Evolutionary conservation across 1,140 invertebrate genomes (phyloP), one percentile per base, ranked within the genome.

Genomic region (Leptinotarsa undecemlineata): DNA sequence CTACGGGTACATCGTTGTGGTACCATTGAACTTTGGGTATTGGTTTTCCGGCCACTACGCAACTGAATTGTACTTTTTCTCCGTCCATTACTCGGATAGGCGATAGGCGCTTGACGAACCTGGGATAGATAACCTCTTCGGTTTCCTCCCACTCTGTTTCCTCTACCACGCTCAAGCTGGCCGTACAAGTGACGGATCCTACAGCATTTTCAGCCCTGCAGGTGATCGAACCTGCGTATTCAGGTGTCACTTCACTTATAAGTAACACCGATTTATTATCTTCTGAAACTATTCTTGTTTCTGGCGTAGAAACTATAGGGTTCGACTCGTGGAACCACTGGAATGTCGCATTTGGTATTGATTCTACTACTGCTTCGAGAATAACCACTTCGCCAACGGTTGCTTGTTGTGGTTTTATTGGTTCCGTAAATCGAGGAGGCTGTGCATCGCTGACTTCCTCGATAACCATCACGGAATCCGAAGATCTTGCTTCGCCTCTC

Each of bases 1-100:
- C 86, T 68, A 96, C 89, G 66, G 89, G 88, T 80, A 90, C 87
- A 19, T 90, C 88, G 80, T 95, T 90, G 80, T 94, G 93, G 81
- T 90, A 92, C 95, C 96, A 98, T 74, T 90, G 87, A 19, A 97
- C 90, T 81, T 90, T 91, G 4, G 95, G 95, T 47, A 88, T 92
- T 17, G 95, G 95, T 84, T 92, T 90, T n/a, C 94, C 95, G 67
- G 86, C 87, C 26, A 95, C 90, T 78, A 91, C 86, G 80, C 94
- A 95, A 72, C 87, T 91, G 62, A 98, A 89, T 77, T 91, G 88
- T 26, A 95, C 93, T 81, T 94, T 91, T 82, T 98, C 95, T 61
- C 95, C 95, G 85, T 98, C 96, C 95, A 98, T 98, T 8, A 98
- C 92, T 80, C 92, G 91, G 2, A 92, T 85, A 19, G 92, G 90